Evolutionary conservation across 2,113 vertebrate species (phyloP).

Genomic region (Ornithorhynchus anatinus): DNA sequence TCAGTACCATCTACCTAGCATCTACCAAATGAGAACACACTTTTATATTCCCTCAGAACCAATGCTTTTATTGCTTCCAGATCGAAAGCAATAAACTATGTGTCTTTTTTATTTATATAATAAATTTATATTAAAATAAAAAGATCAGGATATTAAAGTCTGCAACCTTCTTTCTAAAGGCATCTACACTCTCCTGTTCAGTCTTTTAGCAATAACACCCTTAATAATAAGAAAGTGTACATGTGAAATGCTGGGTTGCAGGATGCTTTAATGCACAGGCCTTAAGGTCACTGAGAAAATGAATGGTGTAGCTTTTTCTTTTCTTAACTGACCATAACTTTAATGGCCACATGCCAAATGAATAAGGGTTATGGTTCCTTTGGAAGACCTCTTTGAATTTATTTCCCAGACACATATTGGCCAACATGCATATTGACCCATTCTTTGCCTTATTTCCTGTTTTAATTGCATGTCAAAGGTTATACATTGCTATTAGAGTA

Average conservation of each 20-base stretch:
- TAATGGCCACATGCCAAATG: slow-evolving; percentile 14
- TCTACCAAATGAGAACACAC: no score
- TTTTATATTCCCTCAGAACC: not conserved
- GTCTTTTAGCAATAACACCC: not conserved
- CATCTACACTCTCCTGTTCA: not conserved
- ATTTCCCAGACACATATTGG: slow-evolving; percentile 48
- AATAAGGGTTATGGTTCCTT: slow-evolving; percentile 39
- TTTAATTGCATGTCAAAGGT: slow-evolving; percentile 77
- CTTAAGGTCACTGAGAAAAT: slow-evolving; percentile 21
- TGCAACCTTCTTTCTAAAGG: not conserved
- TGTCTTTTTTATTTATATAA: slow-evolving; percentile 8
- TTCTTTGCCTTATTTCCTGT: slow-evolving; percentile 72
- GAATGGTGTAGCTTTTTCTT: not conserved
- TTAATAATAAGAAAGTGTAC: not conserved
- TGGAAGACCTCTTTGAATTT: slow-evolving; percentile 50
- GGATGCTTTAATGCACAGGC: not conserved
- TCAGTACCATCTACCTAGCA: no score
- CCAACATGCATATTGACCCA: slow-evolving; percentile 63
- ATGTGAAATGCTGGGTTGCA: slow-evolving; percentile 1
- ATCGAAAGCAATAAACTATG: not conserved
- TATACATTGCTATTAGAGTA: slow-evolving; percentile 67
- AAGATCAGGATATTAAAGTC: not conserved
- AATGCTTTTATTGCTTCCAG: not conserved
- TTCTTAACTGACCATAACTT: slow-evolving; percentile 12
- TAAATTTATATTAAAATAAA: slow-evolving; percentile 17